Evolutionary conservation across 2,888 invertebrate species (phyloP), one percentile per base, ranked within the genome.

Genomic region (Molanna angustata): DNA sequence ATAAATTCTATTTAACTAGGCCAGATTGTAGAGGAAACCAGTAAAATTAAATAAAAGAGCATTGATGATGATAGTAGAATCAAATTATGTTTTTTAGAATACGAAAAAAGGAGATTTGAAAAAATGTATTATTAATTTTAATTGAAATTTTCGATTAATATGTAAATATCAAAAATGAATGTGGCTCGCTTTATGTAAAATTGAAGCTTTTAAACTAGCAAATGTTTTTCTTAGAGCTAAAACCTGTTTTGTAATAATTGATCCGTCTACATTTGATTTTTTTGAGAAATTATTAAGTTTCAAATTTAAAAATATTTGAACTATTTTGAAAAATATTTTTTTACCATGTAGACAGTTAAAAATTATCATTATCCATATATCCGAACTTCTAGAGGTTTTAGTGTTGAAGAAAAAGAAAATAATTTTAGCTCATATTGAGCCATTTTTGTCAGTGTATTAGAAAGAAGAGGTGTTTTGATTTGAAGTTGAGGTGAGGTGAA

Each of bases 351-450:
- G n/a, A n/a, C n/a, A n/a, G n/a, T n/a, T n/a, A n/a, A n/a, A n/a
- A n/a, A n/a, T n/a, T n/a, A n/a, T n/a, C n/a, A n/a, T n/a, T n/a
- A n/a, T n/a, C n/a, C n/a, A n/a, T n/a, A n/a, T n/a, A n/a, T n/a
- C n/a, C n/a, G n/a, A n/a, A n/a, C 40, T 54, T 54, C 41, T 46
- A 40, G 40, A 53, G 53, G 53, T 58, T 53, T 58, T 58, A 58
- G 58, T 53, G 51, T 47, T 49, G 48, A 45, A 47, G 55, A 54
- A 58, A 53, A 50, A 19, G 41, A 21, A n/a, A 45, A 49, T 44
- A 49, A 54, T 41, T 50, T 52, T 59, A 52, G 56, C 59, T 59
- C 59, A 59, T 59, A 59, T 59, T 59, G 59, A 59, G 59, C 59
- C 48, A 31, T 49, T n/a, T n/a, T 56, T 46, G 47, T 54, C 51